These are phyloP conservation scores for Amblyjoppa proteus DNA, from an alignment of 2,888 invertebrate species.

Conservation along the genomic window DNA sequence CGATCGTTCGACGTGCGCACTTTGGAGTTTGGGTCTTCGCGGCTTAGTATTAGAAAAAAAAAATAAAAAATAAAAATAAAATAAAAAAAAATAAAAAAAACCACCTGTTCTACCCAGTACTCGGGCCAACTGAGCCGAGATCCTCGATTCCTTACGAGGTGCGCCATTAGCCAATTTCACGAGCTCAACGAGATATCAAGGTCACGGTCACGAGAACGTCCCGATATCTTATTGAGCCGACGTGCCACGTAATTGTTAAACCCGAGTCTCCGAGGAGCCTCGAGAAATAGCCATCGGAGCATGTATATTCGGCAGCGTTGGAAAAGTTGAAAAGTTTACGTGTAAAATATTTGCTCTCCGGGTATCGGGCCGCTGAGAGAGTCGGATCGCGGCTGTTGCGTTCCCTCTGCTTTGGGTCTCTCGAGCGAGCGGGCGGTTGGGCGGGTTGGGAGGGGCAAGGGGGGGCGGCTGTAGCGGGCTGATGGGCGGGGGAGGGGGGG, in stretches of 20 bases:
- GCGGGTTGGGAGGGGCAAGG: background rate
- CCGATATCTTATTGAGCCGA: conserved; percentile 44
- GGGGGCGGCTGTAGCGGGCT: background rate
- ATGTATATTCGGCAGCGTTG: background rate
- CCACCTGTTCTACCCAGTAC: background rate
- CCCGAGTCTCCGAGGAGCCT: too few species aligned
- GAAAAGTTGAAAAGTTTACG: background rate
- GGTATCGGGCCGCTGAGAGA: background rate
- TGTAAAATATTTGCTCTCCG: conserved; percentile 7
- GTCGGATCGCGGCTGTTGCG: conserved; percentile 10
- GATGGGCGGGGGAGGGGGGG: background rate
- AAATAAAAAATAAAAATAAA: too few species aligned
- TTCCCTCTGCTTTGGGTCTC: conserved; percentile 6
- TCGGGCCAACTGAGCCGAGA: background rate
- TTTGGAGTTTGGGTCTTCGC: background rate
- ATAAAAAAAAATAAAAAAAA: background rate
- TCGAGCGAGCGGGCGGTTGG: conserved; percentile 3
- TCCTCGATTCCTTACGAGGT: background rate
- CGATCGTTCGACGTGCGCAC: background rate
- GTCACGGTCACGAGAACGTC: conserved; percentile 58
- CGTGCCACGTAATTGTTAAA: background rate
- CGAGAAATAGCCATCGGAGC: background rate
- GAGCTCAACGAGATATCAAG: conserved; percentile 55
- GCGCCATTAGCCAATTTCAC: conserved; percentile 31
- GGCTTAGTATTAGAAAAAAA: too few species aligned